These are phyloP conservation scores for Heteronetta atricapilla DNA, from an alignment of 2,113 vertebrate species.

Conservation along the genomic window DNA sequence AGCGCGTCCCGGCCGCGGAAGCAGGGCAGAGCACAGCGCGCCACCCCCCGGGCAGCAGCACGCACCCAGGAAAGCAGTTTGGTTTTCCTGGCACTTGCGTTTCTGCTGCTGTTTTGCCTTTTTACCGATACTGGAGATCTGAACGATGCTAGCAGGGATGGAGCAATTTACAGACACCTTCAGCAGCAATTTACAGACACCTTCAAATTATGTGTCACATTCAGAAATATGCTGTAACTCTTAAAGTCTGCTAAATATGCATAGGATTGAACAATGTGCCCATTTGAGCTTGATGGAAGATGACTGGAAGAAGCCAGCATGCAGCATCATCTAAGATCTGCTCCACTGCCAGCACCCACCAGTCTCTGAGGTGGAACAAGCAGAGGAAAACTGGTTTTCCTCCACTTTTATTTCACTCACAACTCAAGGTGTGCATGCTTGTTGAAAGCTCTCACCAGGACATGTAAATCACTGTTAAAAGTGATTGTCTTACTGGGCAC, in stretches of 20 bases:
- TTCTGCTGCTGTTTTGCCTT: neutral
- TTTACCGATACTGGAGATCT: neutral
- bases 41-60: neutral
- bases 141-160: neutral
- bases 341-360: neutral
- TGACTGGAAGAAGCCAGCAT: neutral
- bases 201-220: neutral
- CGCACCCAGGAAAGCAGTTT: neutral
- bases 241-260: neutral
- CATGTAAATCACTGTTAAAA: neutral
- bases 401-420: neutral
- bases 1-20: neutral
- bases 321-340: neutral
- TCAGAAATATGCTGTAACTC: neutral
- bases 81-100: neutral
- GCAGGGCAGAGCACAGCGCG: accelerated
- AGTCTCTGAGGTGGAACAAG: neutral
- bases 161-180: neutral
- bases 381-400: accelerated
- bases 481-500: neutral
- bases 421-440: neutral
- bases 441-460: neutral
- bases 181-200: neutral
- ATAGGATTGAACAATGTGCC: neutral
- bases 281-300: neutral